Percentiles rank a stretch among this genome's conserved stretches.
Conservation (phyloP, 2,113 vertebrate genomes). For the Marmota monax region DNA sequence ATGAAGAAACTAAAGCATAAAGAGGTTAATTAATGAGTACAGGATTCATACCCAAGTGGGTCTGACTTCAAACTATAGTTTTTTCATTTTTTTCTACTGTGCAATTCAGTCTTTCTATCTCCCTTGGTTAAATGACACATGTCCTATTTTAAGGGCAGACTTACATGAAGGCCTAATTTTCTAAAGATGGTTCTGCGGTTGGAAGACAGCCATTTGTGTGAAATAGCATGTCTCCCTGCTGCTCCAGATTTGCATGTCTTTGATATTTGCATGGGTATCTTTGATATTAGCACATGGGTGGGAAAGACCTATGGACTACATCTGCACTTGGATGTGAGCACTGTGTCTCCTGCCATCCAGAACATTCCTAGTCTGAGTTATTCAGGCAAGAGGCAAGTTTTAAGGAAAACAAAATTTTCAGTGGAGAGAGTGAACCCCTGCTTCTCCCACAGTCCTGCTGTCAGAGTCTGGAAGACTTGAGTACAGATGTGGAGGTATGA, state of each 20-base stretch:
- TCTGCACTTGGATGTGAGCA: not conserved
- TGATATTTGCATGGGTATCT: not conserved
- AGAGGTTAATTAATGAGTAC: conserved; percentile 34
- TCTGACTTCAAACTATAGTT: not conserved
- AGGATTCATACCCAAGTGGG: not conserved
- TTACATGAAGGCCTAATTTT: not conserved
- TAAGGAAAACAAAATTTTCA: not conserved
- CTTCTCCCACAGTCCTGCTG: not conserved
- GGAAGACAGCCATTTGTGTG: not conserved
- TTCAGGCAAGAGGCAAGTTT: not conserved
- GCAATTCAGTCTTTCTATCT: not conserved
- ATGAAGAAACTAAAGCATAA: not conserved
- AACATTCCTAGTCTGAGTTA: not conserved
- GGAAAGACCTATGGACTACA: not conserved
- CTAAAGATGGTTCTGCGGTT: not conserved
- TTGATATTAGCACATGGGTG: not conserved
- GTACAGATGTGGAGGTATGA: not conserved
- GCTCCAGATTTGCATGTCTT: not conserved
- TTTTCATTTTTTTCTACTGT: not conserved
- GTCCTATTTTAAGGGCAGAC: conserved; percentile 28
- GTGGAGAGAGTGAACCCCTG: not conserved
- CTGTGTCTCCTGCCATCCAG: not conserved
- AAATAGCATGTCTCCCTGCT: not conserved
- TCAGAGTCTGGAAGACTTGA: not conserved
- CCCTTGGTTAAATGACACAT: not conserved